Evolutionary conservation across 2,113 vertebrate genomes (phyloP), one percentile per base, ranked within the genome.

Genomic region (Plotosus lineatus): DNA sequence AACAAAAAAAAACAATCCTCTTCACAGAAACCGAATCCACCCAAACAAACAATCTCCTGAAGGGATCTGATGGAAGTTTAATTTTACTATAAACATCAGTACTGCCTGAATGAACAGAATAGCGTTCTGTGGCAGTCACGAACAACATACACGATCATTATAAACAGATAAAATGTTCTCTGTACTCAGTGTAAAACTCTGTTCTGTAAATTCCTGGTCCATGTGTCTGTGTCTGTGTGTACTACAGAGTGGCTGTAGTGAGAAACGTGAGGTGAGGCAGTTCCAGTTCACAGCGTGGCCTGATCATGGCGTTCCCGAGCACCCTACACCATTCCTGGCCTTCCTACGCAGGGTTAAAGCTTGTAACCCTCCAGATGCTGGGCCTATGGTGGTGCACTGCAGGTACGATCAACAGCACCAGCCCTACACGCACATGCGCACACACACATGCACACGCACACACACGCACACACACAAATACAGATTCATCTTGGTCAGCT

Each of bases 221-320:
- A 19, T 7, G 9, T 7, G 26, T 10, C 1, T 48, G 36, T 80
- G n/a, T 65, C 11, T 33, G 1, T 78, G 36, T 31, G 56, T 44
- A n/a, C 58, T 80, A 56, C 88, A 99, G 98, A 99, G 96, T 44
- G 98, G 98, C 79, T 99, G 97, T 46, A 99, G 96, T 74, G 98
- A 99, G 90, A 99, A 99, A 88, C 93, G 97, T 75, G 98, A 99
- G 92, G 97, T 99, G 77, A 93, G 98, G 74, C 98, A 99, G 87
- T 99, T 99, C 89, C 98, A 99, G 92, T 99, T 99, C 90, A 99
- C 98, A 46, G 98, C 98, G 58, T 99, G 97, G 98, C 98, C 98
- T n/a, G 98, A 99, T 88, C 98, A 99, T 2, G 98, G 98, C 28
- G 97, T 99, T 58, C 98, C 98, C 1, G 98, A 99, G 72, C 97